A percentile compares a stretch with the other conserved stretches of the same genome.
phyloP scores from a whole-genome alignment of 2,888 invertebrate species.

The Crossocerus cetratus region DNA sequence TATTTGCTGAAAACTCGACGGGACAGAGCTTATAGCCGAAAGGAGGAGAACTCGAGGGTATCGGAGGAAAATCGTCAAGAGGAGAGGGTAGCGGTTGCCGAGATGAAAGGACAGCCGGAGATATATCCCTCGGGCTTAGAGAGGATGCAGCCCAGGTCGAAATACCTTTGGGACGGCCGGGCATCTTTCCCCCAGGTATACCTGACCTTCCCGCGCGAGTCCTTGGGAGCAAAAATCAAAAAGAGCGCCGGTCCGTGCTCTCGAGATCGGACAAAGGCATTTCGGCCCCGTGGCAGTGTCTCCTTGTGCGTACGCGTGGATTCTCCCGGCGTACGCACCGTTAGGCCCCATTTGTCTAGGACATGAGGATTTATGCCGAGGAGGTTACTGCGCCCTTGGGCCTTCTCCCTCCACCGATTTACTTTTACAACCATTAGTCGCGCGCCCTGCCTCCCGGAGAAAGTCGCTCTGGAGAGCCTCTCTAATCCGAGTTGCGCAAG shows the following conservation, averaged over 20 bases:
- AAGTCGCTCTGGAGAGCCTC: conserved; percentile 20
- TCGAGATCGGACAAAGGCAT: conserved; percentile 56
- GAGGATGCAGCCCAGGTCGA: conserved; percentile 6
- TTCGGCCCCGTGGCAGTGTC: conserved; percentile 20
- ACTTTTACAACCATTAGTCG: conserved; percentile 40
- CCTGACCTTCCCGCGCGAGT: conserved; percentile 42
- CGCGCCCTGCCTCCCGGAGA: conserved; percentile 16
- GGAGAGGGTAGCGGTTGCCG: conserved; percentile 13
- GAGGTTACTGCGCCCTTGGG: conserved; percentile 49
- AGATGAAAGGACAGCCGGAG: conserved; percentile 34
- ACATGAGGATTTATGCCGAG: conserved; percentile 56
- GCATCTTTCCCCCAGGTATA: conserved; percentile 44
- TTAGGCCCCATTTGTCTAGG: conserved; percentile 68
- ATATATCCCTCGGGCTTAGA: conserved; percentile 32
- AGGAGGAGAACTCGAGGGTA: background rate
- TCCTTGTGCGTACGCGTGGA: conserved; percentile 40
- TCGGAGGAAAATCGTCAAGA: conserved; percentile 28
- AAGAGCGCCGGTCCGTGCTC: conserved; percentile 29
- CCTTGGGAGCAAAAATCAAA: conserved; percentile 46
- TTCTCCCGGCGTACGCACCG: conserved; percentile 55
- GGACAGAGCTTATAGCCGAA: conserved; percentile 10
- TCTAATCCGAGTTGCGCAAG: conserved; percentile 30
- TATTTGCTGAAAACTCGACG: conserved; percentile 60
- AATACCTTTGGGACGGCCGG: conserved; percentile 27
- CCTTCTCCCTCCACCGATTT: conserved; percentile 42